Evolutionary conservation across 2,888 invertebrate species (phyloP).

Genomic region (Pocota personata): DNA sequence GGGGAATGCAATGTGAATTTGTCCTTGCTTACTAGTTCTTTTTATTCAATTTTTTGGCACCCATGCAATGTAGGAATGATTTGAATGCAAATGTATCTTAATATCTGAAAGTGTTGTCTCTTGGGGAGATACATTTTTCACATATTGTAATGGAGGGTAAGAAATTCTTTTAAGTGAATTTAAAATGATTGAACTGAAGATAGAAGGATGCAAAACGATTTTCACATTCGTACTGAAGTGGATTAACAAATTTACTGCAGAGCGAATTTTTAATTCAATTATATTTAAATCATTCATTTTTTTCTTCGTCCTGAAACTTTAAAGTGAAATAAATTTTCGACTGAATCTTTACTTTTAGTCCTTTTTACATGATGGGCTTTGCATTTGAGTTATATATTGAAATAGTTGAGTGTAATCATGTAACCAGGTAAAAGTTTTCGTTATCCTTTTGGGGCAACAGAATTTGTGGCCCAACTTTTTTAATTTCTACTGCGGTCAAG

Average conservation of each 20-base stretch:
- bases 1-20: slow-evolving; percentile 49
- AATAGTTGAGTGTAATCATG: slow-evolving; percentile 4
- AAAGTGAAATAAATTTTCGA: slow-evolving; percentile 8
- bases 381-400: background rate
- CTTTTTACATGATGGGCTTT: background rate
- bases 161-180: slow-evolving; percentile 67
- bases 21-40: slow-evolving; percentile 36
- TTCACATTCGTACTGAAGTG: slow-evolving; percentile 51
- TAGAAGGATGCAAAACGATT: slow-evolving; percentile 34
- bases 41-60: slow-evolving; percentile 56
- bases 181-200: slow-evolving; percentile 59
- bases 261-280: slow-evolving; percentile 30
- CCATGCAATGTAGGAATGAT: slow-evolving; percentile 64
- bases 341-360: background rate
- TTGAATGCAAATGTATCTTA: slow-evolving; percentile 73
- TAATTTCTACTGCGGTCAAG: slow-evolving; percentile 36
- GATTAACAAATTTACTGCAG: slow-evolving; percentile 59
- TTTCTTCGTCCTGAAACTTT: background rate
- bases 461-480: slow-evolving; percentile 28
- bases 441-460: background rate
- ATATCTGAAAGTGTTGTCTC: slow-evolving; percentile 66
- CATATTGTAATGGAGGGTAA: slow-evolving; percentile 15
- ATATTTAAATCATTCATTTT: background rate
- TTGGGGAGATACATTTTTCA: slow-evolving; percentile 33
- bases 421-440: slow-evolving; percentile 9